Evolutionary conservation across 2,797 vertebrate species (phyloP), one percentile per base, ranked within the genome.

Genomic region (Rhinoraja longicauda): DNA sequence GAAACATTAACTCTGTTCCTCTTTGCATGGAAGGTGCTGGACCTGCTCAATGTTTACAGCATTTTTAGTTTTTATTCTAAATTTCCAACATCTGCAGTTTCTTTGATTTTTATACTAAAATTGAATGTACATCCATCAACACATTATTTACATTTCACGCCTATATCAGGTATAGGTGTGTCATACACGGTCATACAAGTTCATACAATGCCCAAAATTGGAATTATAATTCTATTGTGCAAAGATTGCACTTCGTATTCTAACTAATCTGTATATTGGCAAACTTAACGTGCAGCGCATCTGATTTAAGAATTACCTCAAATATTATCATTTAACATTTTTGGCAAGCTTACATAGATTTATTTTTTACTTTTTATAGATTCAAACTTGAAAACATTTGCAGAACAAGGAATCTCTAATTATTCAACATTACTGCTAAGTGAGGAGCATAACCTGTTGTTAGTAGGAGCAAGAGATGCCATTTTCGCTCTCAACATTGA

Each of bases 401-500:
- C 94, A 94, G 95, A 95, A 93, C 95, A 95, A 1, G 94, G 94
- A 21, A 94, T 97, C 78, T 96, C 94, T 93, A 95, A 96, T 95
- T 96, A 97, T 94, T 96, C 97, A 92, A 96, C 96, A 0, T 95
- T 97, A 94, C 94, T 97, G 29, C 94, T 97, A 94, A 95, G 95
- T 90, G 96, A 97, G 39, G 96, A 97, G 93, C 93, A 96, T 8
- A 94, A 95, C 1, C 81, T 95, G 93, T 93, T 97, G 94, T 95
- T 97, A 94, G 94, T 96, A 72, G 97, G 97, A n/a, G 97, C 97
- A 75, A 95, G 97, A 94, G 96, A 97, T 93, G 95, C 96, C 57
- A 81, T 97, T 36, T 97, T 96, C 32, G 96, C 95, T 39, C 95
- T 97, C 93, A 96, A 97, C 94, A 94, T 97, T 93, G 94, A 95